A percentile compares a stretch with the other conserved stretches of the same genome.
Conservation (phyloP, 2,797 vertebrate genomes). For the Microtus californicus region DNA sequence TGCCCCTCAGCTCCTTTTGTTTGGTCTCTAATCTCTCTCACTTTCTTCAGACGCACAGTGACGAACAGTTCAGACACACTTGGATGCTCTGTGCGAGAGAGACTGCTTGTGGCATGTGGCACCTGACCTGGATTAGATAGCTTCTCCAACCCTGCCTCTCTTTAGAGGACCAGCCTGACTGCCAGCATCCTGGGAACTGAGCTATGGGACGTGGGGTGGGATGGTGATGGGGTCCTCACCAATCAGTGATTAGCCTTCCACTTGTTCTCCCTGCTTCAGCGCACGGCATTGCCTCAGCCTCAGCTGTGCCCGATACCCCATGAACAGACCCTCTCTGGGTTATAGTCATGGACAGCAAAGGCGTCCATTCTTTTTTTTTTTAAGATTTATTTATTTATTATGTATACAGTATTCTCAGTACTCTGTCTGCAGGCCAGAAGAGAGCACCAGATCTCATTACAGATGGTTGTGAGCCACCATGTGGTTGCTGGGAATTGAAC, state of each 20-base stretch:
- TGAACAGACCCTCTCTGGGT: neutral
- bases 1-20: neutral
- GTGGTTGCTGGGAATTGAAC: no score
- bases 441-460: no score
- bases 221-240: neutral
- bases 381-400: no score
- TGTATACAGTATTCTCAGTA: no score
- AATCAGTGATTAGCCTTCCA: neutral
- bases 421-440: no score
- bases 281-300: neutral
- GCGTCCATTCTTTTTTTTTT: no score
- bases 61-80: neutral
- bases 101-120: neutral
- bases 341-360: neutral
- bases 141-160: neutral
- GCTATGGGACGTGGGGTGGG: neutral
- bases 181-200: neutral
- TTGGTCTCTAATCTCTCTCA: constrained; percentile 26
- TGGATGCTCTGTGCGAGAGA: neutral
- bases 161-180: neutral
- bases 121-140: neutral
- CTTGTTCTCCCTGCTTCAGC: neutral
- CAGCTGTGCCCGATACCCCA: neutral
- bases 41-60: neutral
- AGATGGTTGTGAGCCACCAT: no score